Evolutionary conservation across 2,113 vertebrate species (phyloP).

Genomic region (Rhea pennata): DNA sequence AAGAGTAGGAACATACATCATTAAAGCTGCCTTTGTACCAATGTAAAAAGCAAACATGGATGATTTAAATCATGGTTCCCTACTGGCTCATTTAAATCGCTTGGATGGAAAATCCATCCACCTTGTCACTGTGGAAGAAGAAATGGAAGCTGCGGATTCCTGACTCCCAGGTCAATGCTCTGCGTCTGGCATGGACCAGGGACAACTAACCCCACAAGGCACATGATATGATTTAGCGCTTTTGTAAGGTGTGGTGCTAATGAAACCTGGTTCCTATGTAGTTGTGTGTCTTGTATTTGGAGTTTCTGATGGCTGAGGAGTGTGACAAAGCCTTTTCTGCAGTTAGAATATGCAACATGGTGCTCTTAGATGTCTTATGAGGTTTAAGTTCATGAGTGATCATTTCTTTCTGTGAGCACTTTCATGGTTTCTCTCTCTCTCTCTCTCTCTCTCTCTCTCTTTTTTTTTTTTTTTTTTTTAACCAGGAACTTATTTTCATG

Average conservation of each 20-base stretch:
- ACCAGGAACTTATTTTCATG: not conserved
- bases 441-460: too few relatives aligned
- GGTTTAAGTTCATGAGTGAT: not conserved
- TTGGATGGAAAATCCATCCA: constrained; percentile 54
- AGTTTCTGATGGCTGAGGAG: not conserved
- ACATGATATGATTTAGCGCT: not conserved
- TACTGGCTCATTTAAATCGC: constrained; percentile 52
- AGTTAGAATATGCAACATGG: not conserved
- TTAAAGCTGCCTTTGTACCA: constrained; percentile 57
- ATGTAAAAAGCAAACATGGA: constrained; percentile 48
- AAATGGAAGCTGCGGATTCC: constrained; percentile 34
- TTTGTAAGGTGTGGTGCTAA: not conserved
- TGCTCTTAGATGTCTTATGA: not conserved
- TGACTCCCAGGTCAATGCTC: not conserved
- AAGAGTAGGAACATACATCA: constrained; percentile 43
- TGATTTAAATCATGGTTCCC: constrained; percentile 41
- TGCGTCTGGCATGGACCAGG: not conserved
- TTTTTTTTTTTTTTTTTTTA: not conserved
- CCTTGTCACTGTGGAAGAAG: constrained; percentile 30
- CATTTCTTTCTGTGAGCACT: not conserved
- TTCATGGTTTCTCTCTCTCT: not conserved
- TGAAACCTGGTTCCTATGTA: not conserved
- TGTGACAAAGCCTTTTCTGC: not conserved
- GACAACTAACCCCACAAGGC: not conserved
- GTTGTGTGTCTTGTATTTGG: not conserved